Conservation (phyloP, 2,888 invertebrate species). For the Drosophila formosana region DNA sequence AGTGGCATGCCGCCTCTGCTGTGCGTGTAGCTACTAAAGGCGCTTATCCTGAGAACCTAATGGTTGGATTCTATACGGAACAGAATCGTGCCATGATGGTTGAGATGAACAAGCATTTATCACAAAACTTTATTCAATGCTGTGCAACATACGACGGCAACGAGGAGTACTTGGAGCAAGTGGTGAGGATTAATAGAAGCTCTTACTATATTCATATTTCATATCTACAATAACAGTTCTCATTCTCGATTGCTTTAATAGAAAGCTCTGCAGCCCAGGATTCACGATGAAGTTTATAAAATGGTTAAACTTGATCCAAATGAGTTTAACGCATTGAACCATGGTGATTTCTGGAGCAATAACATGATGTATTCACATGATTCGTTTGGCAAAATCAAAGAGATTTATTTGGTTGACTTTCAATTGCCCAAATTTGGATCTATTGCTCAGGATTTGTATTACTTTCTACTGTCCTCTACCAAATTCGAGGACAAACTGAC, state of each 20-base stretch:
- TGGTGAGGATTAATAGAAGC: slow-evolving; percentile 1
- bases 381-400: slow-evolving; percentile 61
- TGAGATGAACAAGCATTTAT: slow-evolving; percentile 3
- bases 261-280: slow-evolving; percentile 6
- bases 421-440: slow-evolving; percentile 76
- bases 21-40: slow-evolving; percentile 59
- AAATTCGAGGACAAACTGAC: slow-evolving; percentile 74
- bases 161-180: slow-evolving; percentile 22
- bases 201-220: no score
- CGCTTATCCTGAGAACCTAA: slow-evolving; percentile 20
- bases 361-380: slow-evolving; percentile 80
- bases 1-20: slow-evolving; percentile 78
- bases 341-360: slow-evolving; percentile 80
- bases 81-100: slow-evolving; percentile 8
- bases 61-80: slow-evolving; percentile 11
- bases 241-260: not conserved
- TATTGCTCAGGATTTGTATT: slow-evolving; percentile 78
- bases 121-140: slow-evolving; percentile 10
- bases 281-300: slow-evolving; percentile 52
- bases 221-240: not conserved
- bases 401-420: slow-evolving; percentile 78
- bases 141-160: slow-evolving; percentile 21
- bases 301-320: slow-evolving; percentile 39
- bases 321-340: slow-evolving; percentile 75
- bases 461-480: slow-evolving; percentile 80